Conservation (phyloP, 2,113 vertebrate species). For the Rhombomys opimus region DNA sequence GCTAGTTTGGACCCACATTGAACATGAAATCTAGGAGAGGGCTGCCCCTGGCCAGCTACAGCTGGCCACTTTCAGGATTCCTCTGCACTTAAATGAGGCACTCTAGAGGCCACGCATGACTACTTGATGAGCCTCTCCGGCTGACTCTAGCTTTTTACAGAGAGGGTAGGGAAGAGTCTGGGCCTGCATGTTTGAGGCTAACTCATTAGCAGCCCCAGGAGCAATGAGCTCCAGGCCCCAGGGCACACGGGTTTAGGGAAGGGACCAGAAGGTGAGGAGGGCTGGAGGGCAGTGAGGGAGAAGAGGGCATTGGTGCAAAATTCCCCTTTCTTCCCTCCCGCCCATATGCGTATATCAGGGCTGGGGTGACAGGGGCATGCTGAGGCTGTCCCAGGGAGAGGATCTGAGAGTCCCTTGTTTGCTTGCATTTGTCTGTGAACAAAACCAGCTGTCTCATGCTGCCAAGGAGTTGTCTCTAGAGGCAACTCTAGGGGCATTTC, state of each 20-base stretch:
- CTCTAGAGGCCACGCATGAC: accelerated
- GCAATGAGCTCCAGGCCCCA: accelerated
- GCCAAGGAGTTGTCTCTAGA: background rate
- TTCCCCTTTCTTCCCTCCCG: background rate
- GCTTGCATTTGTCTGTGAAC: background rate
- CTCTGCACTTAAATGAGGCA: accelerated
- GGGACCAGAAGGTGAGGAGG: too few species aligned
- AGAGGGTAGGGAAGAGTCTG: background rate
- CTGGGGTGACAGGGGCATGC: background rate
- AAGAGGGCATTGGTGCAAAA: background rate
- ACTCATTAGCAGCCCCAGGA: too few species aligned
- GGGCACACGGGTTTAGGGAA: accelerated
- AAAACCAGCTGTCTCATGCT: too few species aligned
- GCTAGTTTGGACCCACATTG: background rate
- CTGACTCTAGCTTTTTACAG: background rate
- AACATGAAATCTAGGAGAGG: background rate
- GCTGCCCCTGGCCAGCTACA: background rate
- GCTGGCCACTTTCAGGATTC: background rate
- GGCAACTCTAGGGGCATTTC: too few species aligned
- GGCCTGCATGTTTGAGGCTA: accelerated
- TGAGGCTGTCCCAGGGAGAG: accelerated
- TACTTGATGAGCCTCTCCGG: too few species aligned
- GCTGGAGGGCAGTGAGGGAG: background rate
- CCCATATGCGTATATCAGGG: accelerated
- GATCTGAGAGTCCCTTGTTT: background rate